Evolutionary conservation across 2,113 vertebrate species (phyloP).

Genomic region (Platichthys flesus): DNA sequence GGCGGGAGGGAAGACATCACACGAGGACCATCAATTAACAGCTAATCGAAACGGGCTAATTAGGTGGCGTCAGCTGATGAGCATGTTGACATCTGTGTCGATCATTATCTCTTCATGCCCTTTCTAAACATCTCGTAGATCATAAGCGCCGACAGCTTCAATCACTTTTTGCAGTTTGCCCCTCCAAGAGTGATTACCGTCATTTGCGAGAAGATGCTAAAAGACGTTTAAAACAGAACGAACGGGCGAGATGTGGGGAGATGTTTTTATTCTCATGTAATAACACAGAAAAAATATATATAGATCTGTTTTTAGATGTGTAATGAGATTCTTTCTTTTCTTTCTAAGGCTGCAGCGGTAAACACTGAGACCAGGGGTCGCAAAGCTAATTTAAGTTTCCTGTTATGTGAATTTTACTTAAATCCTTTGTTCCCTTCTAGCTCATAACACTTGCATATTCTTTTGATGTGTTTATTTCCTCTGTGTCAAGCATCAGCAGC

Average conservation of each 20-base stretch:
- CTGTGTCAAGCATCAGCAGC: constrained; percentile 30
- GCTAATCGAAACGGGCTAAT: constrained; percentile 56
- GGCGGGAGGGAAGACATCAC: constrained; percentile 20
- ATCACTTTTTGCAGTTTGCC: constrained; percentile 44
- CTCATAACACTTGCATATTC: constrained; percentile 36
- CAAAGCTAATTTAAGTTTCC: constrained; percentile 27
- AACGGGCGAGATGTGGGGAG: neutral
- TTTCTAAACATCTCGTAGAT: constrained; percentile 71
- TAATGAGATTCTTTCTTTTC: constrained; percentile 8
- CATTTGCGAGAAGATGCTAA: constrained; percentile 45
- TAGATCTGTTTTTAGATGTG: constrained; percentile 4
- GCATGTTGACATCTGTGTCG: constrained; percentile 70
- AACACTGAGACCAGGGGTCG: constrained; percentile 19
- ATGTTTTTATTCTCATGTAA: constrained; percentile 33
- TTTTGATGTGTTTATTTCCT: constrained; percentile 65
- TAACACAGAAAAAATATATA: constrained; percentile 31
- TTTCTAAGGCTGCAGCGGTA: neutral
- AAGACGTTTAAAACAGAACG: constrained; percentile 31
- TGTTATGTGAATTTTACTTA: constrained; percentile 44
- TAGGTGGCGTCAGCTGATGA: constrained; percentile 60
- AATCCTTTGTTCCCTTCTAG: constrained; percentile 26
- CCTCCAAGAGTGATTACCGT: constrained; percentile 41
- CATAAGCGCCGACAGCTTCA: constrained; percentile 63
- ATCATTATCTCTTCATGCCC: constrained; percentile 67
- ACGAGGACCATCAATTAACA: constrained; percentile 57